Base-by-base conservation (phyloP, 1,140 invertebrate species). In the Eupeodes corollae region DNA sequence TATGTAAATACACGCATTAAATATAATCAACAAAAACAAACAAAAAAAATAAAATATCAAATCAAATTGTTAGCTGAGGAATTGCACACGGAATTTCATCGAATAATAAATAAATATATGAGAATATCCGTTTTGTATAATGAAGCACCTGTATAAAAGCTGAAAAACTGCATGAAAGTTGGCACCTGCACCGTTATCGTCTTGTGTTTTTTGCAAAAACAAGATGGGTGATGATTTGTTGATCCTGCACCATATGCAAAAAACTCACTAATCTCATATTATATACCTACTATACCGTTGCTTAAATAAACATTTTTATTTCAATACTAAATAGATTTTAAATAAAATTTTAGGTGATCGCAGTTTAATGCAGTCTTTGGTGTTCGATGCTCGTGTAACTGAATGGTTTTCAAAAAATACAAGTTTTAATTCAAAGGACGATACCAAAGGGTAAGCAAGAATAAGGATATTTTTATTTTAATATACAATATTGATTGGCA, bases 351-450 rank as follows among this genome's bases (percentile, higher is more conserved):
- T 65, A 87, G 84, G 87, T 71, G 89, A 95, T 63, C 80, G 88
- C 51, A 80, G 84, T 55, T 70, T 94, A 16, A 79, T 94, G 58
- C 79, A 84, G 56, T 84, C 83, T 42, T 68, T 93, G 26, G 82
- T 92, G 1, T 90, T 86, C 56, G 91, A 94, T 69, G 90, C 90
- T 2, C 80, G 84, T 57, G 83, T 84, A 54, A 92, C 88, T 11
- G 76, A 83, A 53, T 87, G 86, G 79, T 91, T 91, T 63, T 79
- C 80, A 56, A 79, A 84, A 58, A 82, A 79, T 53, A 77, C 79
- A 21, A 81, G 76, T 37, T 77, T 75, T 44, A 77, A 77, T 26
- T 78, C 75, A 8, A 80, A 80, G 50, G 82, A 85, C 52, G 83
- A 68, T 53, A 80, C 42, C 51, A 79, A 79, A 61, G 78, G 75